phyloP scores from a whole-genome alignment of 2,888 invertebrate species.

The Myopa testacea region DNA sequence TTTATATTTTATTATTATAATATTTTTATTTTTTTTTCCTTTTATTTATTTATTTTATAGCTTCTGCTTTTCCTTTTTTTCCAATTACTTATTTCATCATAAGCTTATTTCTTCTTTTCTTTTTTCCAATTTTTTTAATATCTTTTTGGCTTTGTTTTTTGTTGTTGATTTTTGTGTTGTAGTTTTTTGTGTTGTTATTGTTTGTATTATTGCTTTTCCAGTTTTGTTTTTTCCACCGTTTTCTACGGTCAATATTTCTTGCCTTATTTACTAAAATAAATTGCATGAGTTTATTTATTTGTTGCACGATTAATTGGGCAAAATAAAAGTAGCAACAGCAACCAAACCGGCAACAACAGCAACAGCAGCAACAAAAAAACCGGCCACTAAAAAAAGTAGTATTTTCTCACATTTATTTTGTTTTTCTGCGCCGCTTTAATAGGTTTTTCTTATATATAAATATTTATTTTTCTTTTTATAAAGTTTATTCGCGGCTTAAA shows the following conservation, averaged over 20 bases:
- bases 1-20: too few relatives aligned
- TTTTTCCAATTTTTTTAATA: too few relatives aligned
- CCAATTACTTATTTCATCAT: too few relatives aligned
- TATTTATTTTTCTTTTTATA: not conserved
- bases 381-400: not conserved
- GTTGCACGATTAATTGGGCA: conserved; percentile 25
- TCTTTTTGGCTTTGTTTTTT: too few relatives aligned
- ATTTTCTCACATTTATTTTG: not conserved
- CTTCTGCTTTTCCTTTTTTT: too few relatives aligned
- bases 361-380: too few relatives aligned
- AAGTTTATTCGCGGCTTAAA: not conserved
- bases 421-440: not conserved
- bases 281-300: conserved; percentile 20
- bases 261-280: not conserved
- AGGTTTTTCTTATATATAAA: too few relatives aligned
- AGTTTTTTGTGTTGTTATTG: too few relatives aligned
- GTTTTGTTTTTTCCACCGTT: not conserved
- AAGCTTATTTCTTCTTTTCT: too few relatives aligned
- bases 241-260: not conserved
- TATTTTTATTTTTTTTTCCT: too few relatives aligned
- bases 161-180: not conserved
- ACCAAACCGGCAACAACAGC: too few relatives aligned
- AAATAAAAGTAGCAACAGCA: not conserved
- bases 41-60: too few relatives aligned
- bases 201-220: not conserved